Evolutionary conservation across 2,113 vertebrate species (phyloP), one percentile per base, ranked within the genome.

Genomic region (Lampris megalopsis): DNA sequence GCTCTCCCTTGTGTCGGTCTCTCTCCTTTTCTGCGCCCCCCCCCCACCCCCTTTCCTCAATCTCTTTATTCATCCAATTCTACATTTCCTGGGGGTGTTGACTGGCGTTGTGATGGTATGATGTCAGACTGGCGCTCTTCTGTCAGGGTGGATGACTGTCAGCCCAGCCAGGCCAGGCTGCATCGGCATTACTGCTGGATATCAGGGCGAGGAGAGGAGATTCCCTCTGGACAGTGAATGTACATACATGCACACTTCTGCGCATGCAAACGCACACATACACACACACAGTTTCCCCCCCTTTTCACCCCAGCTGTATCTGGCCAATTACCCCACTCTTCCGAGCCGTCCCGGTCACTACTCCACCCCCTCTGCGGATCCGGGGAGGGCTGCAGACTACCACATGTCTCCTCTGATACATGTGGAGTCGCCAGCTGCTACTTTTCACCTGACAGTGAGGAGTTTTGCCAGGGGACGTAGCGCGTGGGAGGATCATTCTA

Each of bases 61-160:
- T 79, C 63, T 73, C 49, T 54, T 62, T 72, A 63, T 75, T 86
- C 84, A 68, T 72, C 71, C 84, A 56, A 73, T 83, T 67, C 58
- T 9, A 43, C 49, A 53, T 73, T 66, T 83, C 81, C 75, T 4
- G 73, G 67, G 87, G 89, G 65, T 79, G 79, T 71, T 79, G 76
- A 83, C 77, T 81, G 82, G 72, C 65, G 24, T 64, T 67, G 66
- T 75, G 86, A 88, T 40, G 72, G 71, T 73, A 88, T 84, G 85
- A 91, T 84, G 83, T 89, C 83, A 86, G 67, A 80, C 84, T 63
- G 68, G 59, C 41, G 50, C 71, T 79, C 58, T 73, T 71, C 82
- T 84, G 81, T 88, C 77, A 78, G 62, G 60, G 43, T 41, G 52
- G 71, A 87, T 89, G 79, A 80, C 66, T 89, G 85, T 88, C 88